Evolutionary conservation across 2,113 vertebrate species (phyloP).

Genomic region (Oostethus manadensis): DNA sequence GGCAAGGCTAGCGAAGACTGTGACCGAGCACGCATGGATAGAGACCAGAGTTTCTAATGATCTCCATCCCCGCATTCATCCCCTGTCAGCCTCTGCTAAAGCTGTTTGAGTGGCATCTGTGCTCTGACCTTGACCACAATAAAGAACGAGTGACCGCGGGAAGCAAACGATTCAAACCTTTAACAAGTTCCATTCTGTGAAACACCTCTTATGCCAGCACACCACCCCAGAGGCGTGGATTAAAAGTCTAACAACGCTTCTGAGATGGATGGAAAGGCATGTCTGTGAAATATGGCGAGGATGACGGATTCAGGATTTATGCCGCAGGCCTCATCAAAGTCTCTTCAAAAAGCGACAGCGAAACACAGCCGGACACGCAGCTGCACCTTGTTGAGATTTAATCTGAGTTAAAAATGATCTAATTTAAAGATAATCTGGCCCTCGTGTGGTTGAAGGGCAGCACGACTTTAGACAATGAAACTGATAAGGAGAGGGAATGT

Average conservation of each 20-base stretch:
- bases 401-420: constrained; percentile 67
- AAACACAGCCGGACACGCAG: constrained; percentile 58
- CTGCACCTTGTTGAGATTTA: constrained; percentile 61
- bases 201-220: constrained; percentile 26
- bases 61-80: constrained; percentile 31
- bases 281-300: constrained; percentile 31
- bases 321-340: constrained; percentile 57
- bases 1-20: constrained; percentile 2
- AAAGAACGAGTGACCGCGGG: constrained; percentile 15
- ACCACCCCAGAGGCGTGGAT: constrained; percentile 9
- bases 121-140: constrained; percentile 42
- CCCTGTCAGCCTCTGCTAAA: constrained; percentile 34
- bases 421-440: constrained; percentile 61
- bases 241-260: constrained; percentile 25
- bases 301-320: constrained; percentile 36
- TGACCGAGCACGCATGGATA: constrained; percentile 5
- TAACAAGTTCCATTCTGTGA: constrained; percentile 32
- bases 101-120: constrained; percentile 30
- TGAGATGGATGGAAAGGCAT: constrained; percentile 37
- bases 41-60: constrained; percentile 29
- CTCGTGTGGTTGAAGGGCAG: constrained; percentile 43
- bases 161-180: constrained; percentile 11
- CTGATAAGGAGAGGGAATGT: constrained; percentile 33
- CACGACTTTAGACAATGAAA: constrained; percentile 39
- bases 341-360: constrained; percentile 44